Conservation (phyloP, 2,113 vertebrate species). For the Mola mola region DNA sequence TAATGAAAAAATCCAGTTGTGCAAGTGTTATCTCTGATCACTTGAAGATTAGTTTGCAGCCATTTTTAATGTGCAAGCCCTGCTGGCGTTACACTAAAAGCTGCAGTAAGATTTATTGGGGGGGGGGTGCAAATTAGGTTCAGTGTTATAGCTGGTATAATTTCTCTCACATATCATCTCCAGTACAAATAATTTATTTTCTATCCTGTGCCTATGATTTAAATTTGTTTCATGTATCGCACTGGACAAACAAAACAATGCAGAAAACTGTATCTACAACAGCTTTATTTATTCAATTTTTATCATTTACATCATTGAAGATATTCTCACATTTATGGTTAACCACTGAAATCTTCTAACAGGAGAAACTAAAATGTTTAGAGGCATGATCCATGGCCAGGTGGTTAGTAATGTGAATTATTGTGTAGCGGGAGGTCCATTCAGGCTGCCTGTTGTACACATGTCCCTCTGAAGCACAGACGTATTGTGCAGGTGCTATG, state of each 20-base stretch:
- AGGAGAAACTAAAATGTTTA: conserved; percentile 23
- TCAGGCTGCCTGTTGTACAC: conserved; percentile 36
- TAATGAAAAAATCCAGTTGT: no score
- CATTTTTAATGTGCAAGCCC: no score
- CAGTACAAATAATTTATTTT: neutral
- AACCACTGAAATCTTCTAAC: conserved; percentile 29
- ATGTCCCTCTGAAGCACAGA: conserved; percentile 11
- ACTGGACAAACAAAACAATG: conserved; percentile 15
- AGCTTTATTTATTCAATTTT: conserved; percentile 60
- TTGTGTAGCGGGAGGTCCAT: conserved; percentile 51
- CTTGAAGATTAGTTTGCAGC: no score
- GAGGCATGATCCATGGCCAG: neutral
- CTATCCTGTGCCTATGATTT: neutral
- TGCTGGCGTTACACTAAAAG: no score
- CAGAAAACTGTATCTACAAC: conserved; percentile 20
- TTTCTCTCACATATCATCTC: neutral
- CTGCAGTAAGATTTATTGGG: no score
- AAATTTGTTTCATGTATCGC: no score
- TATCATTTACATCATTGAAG: conserved; percentile 44
- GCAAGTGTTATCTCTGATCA: no score
- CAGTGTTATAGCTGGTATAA: no score
- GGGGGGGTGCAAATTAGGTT: no score
- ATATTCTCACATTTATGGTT: conserved; percentile 41
- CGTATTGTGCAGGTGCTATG: neutral
- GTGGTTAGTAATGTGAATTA: conserved; percentile 34